phyloP scores from a whole-genome alignment of 2,113 vertebrate species.

The human (Homo sapiens) region DNA sequence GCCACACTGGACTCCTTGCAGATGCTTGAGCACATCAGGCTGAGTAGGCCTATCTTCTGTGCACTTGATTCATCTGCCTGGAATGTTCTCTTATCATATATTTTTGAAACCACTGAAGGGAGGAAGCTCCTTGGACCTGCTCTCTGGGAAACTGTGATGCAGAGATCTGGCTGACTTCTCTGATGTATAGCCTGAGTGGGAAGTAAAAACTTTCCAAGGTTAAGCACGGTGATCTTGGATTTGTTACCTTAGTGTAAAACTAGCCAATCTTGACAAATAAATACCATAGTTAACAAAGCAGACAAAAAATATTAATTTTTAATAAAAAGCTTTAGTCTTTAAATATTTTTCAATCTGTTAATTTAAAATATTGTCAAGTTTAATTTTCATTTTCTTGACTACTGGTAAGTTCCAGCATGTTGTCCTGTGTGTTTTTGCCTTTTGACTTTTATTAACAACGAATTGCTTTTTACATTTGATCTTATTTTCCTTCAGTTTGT shows the following conservation, averaged over 20 bases:
- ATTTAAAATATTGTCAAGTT: background rate
- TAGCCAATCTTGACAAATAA: background rate
- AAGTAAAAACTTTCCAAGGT: background rate
- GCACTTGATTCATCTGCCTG: background rate
- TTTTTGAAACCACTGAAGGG: background rate
- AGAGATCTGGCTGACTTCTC: background rate
- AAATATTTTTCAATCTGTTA: background rate
- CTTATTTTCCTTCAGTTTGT: background rate
- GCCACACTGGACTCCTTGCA: background rate
- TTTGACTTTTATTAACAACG: background rate
- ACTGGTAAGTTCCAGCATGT: background rate
- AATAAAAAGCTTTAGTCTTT: background rate
- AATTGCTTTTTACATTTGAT: background rate
- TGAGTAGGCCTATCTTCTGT: background rate
- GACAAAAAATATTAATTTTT: background rate
- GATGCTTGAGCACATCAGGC: background rate
- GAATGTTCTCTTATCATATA: background rate
- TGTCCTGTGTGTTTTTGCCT: background rate
- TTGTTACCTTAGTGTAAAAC: background rate
- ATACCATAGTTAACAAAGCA: background rate
- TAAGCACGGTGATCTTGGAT: background rate
- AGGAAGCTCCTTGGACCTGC: background rate
- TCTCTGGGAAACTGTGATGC: background rate
- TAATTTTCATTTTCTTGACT: background rate
- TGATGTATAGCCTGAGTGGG: background rate